phyloP scores from a whole-genome alignment of 2,113 vertebrate genomes.

The Corythaeola cristata region DNA sequence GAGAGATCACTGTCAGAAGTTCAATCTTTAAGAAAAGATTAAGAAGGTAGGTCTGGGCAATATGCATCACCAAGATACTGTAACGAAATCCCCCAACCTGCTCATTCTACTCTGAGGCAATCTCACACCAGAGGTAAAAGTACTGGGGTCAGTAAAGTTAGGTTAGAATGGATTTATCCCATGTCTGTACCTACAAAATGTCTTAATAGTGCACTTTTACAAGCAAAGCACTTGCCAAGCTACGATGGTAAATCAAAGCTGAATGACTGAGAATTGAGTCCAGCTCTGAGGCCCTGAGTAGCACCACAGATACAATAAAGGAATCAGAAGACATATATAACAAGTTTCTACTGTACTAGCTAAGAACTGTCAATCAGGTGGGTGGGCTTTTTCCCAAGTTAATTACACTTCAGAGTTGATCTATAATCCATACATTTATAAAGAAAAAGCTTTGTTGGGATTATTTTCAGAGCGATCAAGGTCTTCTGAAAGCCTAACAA shows the following conservation, averaged over 20 bases:
- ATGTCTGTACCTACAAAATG: background rate
- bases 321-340: background rate
- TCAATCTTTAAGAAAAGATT: background rate
- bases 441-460: constrained; percentile 15
- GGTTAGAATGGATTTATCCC: background rate
- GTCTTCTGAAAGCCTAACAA: constrained; percentile 5
- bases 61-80: background rate
- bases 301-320: background rate
- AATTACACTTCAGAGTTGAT: constrained; percentile 31
- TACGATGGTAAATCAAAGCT: background rate
- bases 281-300: background rate
- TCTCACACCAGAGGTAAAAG: background rate
- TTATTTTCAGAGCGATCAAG: constrained; percentile 43
- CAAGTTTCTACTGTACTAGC: background rate
- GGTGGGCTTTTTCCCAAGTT: background rate
- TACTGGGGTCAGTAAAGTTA: background rate
- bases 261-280: background rate
- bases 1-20: background rate
- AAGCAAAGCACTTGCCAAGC: background rate
- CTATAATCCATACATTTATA: constrained; percentile 15
- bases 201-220: background rate
- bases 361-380: background rate
- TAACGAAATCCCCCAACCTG: background rate
- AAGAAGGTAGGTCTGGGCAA: background rate
- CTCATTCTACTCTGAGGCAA: background rate